Base-by-base conservation (phyloP, 2,113 vertebrate species). In the Penelope pileata region DNA sequence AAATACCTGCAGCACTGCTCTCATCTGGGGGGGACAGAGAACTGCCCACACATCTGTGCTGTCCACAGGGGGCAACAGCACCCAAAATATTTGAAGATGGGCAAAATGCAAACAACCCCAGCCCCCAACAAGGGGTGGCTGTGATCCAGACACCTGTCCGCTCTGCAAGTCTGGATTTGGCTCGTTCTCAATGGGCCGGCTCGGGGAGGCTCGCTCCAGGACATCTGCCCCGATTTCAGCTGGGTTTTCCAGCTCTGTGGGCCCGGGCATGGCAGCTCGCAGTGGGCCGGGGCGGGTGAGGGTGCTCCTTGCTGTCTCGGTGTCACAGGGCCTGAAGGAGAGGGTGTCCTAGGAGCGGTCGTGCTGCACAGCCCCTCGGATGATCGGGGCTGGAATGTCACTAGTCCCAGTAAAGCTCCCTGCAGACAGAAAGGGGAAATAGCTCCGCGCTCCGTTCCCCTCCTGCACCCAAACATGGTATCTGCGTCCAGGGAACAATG, bases 401-500 rank as follows among this genome's bases (percentile, higher is more conserved):
- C 83, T 91, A 93, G 95, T 85, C 81, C 91, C 64, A 78, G 88
- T 88, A 84, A 86, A 89, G 88, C 92, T 75, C 76, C 70, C 85
- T 56, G 91, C 95, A 93, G 93, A 93, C 80, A 96, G 68, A 86
- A 92, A 62, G 85, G 91, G 92, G 86, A 96, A 91, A 91, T 79
- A 94, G 74, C 91, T 97, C 91, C 88, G 83, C 24, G 10, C 90
- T 83, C 77, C 95, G 93, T 40, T 72, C 85, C 95, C 76, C 91
- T 62, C 84, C 91, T 93, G 94, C 91, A 97, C 97, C 96, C 66
- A 73, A 96, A 96, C 94, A 96, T 94, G 89, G 95, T 90, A 81
- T 96, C 95, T 92, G 96, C 80, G 92, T 94, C 96, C 97, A 84
- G 95, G 94, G 96, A 97, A 94, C 93, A 93, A 97, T 97, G 96